phyloP scores from a whole-genome alignment of 1,140 invertebrate species.

The Polyergus mexicanus region DNA sequence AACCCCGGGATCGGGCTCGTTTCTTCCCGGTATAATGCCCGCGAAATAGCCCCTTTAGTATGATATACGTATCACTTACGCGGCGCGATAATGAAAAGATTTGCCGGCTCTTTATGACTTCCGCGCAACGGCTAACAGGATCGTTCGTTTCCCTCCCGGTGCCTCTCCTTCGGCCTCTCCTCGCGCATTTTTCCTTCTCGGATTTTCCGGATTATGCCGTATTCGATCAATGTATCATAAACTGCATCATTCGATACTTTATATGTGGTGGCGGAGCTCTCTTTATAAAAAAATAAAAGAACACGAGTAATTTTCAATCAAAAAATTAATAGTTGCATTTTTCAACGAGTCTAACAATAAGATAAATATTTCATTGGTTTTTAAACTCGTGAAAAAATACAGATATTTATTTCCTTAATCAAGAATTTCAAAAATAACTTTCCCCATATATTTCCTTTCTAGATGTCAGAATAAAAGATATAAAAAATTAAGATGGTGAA shows the following conservation, averaged over 20 bases:
- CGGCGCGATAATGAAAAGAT: slow-evolving; percentile 86
- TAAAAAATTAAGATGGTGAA: slow-evolving; percentile 20
- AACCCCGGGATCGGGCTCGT: slow-evolving; percentile 67
- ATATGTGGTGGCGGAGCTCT: not conserved
- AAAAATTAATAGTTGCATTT: not conserved
- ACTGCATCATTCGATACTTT: not conserved
- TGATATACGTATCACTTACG: slow-evolving; percentile 87
- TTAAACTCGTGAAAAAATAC: not conserved
- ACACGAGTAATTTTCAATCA: not conserved
- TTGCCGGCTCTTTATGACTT: slow-evolving; percentile 85
- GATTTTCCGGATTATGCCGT: slow-evolving; percentile 31
- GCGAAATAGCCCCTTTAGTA: slow-evolving; percentile 84
- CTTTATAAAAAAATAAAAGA: not conserved
- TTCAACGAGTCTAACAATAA: not conserved
- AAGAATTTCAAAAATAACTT: not conserved
- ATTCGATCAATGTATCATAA: not conserved
- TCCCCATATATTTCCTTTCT: not conserved
- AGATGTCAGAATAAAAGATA: slow-evolving; percentile 3
- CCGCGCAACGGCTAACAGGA: slow-evolving; percentile 77
- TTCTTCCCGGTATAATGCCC: slow-evolving; percentile 81
- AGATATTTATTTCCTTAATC: not conserved
- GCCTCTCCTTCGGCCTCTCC: not conserved
- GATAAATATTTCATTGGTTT: not conserved
- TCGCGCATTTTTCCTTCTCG: not conserved
- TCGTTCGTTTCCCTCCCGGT: slow-evolving; percentile 42